Conservation (phyloP, 2,888 invertebrate species). For the Osmoderma eremita region DNA sequence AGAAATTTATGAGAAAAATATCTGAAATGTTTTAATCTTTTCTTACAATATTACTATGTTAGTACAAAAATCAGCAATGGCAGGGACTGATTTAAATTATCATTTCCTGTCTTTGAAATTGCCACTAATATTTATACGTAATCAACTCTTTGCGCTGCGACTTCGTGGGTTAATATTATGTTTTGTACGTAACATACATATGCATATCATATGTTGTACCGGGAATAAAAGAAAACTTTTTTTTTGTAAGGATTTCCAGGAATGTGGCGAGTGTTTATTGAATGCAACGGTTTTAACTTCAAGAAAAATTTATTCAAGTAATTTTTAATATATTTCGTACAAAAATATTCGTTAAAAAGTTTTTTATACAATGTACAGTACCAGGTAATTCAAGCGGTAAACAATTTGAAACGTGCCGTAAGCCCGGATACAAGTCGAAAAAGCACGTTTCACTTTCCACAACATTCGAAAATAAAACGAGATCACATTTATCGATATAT, state of each 20-base stretch:
- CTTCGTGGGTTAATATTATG: no score
- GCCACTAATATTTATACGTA: no score
- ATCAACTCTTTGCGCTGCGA: no score
- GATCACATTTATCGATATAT: constrained; percentile 39
- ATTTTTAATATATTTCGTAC: constrained; percentile 51
- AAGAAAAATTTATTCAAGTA: constrained; percentile 51
- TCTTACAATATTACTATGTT: no score
- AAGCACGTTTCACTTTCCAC: constrained; percentile 24
- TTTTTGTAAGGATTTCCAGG: background rate
- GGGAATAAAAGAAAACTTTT: background rate
- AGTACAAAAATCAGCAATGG: no score
- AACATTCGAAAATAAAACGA: constrained; percentile 37
- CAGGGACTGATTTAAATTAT: no score
- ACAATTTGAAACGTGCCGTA: constrained; percentile 30
- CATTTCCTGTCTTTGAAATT: no score
- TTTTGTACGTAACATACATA: no score
- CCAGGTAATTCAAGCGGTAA: constrained; percentile 45
- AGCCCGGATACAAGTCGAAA: constrained; percentile 2
- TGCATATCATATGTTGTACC: background rate
- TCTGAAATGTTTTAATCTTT: no score
- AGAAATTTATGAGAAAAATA: no score
- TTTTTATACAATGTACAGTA: constrained; percentile 52
- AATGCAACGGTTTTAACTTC: constrained; percentile 36
- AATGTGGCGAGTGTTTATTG: background rate
- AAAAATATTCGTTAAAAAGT: constrained; percentile 55